A percentile compares a stretch with the other conserved stretches of the same genome.
Evolutionary conservation across 1,140 invertebrate species (phyloP).

Genomic region (Vanessa atalanta): DNA sequence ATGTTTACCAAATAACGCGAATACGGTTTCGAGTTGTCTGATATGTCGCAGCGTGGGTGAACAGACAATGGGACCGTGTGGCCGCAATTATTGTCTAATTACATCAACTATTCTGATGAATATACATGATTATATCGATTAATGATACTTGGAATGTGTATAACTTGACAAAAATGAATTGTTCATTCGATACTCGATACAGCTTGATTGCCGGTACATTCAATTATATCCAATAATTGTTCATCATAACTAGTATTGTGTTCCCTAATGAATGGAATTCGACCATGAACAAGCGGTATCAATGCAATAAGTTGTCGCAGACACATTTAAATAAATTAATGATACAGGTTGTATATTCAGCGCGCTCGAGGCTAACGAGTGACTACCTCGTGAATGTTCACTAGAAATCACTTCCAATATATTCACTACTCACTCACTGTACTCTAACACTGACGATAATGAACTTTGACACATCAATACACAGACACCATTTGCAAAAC

Average conservation of each 20-base stretch:
- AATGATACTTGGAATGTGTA: background rate
- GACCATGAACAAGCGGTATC: conserved; percentile 52
- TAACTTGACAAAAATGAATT: background rate
- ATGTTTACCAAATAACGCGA: conserved; percentile 48
- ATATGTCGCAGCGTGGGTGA: conserved; percentile 42
- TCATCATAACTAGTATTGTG: conserved; percentile 10
- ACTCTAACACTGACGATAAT: conserved; percentile 56
- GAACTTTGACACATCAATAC: conserved; percentile 61
- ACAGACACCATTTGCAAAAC: conserved; percentile 48
- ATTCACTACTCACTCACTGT: conserved; percentile 52
- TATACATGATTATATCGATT: conserved; percentile 5
- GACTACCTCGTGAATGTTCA: conserved; percentile 54
- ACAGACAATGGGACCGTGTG: conserved; percentile 46
- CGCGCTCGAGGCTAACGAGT: conserved; percentile 61
- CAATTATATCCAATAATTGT: background rate
- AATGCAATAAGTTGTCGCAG: conserved; percentile 47
- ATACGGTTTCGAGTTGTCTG: conserved; percentile 37
- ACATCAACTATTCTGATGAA: conserved; percentile 41
- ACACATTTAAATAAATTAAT: conserved; percentile 66
- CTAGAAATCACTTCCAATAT: conserved; percentile 57
- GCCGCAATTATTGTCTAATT: conserved; percentile 52
- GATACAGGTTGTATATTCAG: conserved; percentile 53
- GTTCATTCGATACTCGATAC: background rate
- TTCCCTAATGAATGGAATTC: conserved; percentile 40
- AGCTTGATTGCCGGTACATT: background rate